Evolutionary conservation across 2,113 vertebrate species (phyloP).

Genomic region (Phalacrocorax pelagicus): DNA sequence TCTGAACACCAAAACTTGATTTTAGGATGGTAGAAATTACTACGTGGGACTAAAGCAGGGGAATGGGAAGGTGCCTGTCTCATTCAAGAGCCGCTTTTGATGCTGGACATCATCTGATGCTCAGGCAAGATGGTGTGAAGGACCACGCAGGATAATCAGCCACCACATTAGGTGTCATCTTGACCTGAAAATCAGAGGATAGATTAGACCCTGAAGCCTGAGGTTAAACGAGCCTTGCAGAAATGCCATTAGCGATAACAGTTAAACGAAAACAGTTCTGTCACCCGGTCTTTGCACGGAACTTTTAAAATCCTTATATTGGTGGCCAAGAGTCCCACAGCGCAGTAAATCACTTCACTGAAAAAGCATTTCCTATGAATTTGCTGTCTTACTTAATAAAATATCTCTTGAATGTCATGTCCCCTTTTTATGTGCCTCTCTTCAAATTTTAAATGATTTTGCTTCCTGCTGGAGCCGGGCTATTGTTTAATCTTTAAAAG

Average conservation of each 20-base stretch:
- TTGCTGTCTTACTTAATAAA: conserved; percentile 48
- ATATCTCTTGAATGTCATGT: conserved; percentile 22
- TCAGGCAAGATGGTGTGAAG: neutral
- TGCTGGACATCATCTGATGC: neutral
- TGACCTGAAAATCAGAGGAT: neutral
- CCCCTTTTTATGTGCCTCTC: conserved; percentile 34
- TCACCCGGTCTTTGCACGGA: neutral
- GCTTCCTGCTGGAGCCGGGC: neutral
- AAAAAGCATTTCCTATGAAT: conserved; percentile 41
- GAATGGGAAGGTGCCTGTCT: neutral
- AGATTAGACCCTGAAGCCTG: neutral
- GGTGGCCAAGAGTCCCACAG: neutral
- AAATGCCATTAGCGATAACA: neutral
- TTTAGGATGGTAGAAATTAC: neutral
- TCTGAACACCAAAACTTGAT: neutral
- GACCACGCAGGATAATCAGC: neutral
- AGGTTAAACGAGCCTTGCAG: neutral
- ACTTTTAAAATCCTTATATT: neutral
- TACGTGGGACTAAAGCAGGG: neutral
- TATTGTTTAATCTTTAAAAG: conserved; percentile 18
- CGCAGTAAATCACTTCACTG: conserved; percentile 6
- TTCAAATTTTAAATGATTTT: conserved; percentile 9
- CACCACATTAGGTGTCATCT: neutral
- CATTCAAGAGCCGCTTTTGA: neutral
- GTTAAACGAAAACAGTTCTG: neutral